Base-by-base conservation (phyloP, 2,113 vertebrate genomes). In the Pteruthius melanotis region DNA sequence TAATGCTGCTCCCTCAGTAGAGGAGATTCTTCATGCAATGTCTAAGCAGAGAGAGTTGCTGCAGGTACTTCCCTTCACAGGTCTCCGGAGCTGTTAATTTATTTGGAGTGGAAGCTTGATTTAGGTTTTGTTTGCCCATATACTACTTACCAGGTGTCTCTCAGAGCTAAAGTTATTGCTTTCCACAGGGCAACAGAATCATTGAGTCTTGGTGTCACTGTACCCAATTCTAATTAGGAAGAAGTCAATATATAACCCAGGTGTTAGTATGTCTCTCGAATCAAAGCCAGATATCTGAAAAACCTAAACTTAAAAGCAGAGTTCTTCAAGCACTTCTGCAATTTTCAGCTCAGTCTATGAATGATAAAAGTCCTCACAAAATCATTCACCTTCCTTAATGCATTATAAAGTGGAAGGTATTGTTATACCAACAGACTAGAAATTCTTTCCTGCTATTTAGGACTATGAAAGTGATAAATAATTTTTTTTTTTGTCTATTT, bases 91-190 rank as follows among this genome's bases (percentile, higher is more conserved):
- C 69, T 35, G 76, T 92, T 95, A 93, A 96, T 95, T 94, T 96
- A 94, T 92, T 75, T 93, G 90, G 71, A 93, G 68, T 45, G 52
- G 79, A 90, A 94, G 56, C 56, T 78, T 97, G 85, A 95, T 94
- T 97, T 96, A 97, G 72, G 49, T 93, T 94, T 96, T 82, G 87
- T 68, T 95, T 86, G 87, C 79, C 85, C 28, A 40, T 83, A 83
- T 64, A 68, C 61, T 70, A 90, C 92, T 94, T 93, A 90, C 83
- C 40, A 96, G 79, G 56, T 89, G 83, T 83, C 92, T 88, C 85
- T 93, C 88, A 78, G 72, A 92, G 79, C 72, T 93, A 15, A 94
- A 96, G 85, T 94, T 90, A 93, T 81, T 95, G 69, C 92, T 94
- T 94, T 93, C 69, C 4, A 18, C 76, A 71, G 76, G 92, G 68